Evolutionary conservation across 2,888 invertebrate genomes (phyloP), one percentile per base, ranked within the genome.

Genomic region (Drosophila helvetica): DNA sequence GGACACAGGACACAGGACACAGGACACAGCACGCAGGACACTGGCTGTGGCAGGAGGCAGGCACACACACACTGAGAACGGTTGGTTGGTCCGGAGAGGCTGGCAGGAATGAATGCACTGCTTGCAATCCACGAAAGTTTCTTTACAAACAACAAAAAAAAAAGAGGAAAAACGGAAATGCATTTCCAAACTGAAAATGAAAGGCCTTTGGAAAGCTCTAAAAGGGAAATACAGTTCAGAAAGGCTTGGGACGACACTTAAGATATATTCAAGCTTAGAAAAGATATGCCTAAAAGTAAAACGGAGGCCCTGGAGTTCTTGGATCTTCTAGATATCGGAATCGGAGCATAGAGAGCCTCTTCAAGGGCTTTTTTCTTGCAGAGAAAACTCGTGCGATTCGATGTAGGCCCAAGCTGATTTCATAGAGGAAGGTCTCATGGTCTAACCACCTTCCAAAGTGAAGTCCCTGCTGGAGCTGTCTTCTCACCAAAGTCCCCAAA

Each of bases 51-150:
- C 45, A 54, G 43, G 52, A 45, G 55, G 45, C 55, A 52, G 43
- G 45, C 63, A 64, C 54, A 57, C 12, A 59, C 18, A 42, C 52
- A 50, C 25, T 10, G 27, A n/a, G 60, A 15, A 18, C 5, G 18
- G 15, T 15, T 8, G 22, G 22, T 3, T 22, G 22, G 22, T 22
- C 22, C 22, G 7, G 25, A 25, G 25, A 8, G 25, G 25, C 7
- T 7, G 27, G 8, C 1, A 1, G 25, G 33, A 48, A 18, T 19
- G 22, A 30, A 25, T 63, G 63, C 27, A 33, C 33, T 12, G 33
- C 33, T 12, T 33, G 33, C 42, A 63, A 33, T 64, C 64, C 50
- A 64, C 25, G 50, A 64, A 64, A 22, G 45, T 43, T 51, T 50
- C 38, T 38, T 38, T 38, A 0, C 7, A 25, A n/a, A n/a, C n/a